Evolutionary conservation across 2,113 vertebrate genomes (phyloP).

Genomic region (Oxyura jamaicensis): DNA sequence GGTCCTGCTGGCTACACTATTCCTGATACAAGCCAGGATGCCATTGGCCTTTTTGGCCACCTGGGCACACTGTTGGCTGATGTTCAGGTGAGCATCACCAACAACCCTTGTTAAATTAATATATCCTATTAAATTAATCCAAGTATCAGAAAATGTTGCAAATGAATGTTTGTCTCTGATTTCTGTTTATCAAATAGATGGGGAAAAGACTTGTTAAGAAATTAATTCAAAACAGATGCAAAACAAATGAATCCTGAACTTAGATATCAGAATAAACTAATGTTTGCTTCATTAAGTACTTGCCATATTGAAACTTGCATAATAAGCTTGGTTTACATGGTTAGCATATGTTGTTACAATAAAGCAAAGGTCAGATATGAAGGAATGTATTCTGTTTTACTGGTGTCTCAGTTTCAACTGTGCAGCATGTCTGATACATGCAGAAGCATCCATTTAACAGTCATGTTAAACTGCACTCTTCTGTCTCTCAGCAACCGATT

Average conservation of each 20-base stretch:
- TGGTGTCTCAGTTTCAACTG: constrained; percentile 16
- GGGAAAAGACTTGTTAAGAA: neutral
- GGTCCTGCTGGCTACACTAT: no score
- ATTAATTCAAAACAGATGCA: neutral
- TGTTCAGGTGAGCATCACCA: no score
- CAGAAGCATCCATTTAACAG: constrained; percentile 16
- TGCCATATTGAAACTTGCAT: neutral
- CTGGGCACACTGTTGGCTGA: no score
- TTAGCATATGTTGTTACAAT: neutral
- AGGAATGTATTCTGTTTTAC: neutral
- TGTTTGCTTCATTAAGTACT: neutral
- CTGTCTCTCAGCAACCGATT: constrained; percentile 40
- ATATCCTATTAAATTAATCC: neutral
- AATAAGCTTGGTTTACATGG: neutral
- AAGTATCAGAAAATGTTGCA: neutral
- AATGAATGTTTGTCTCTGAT: neutral
- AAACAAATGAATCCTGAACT: neutral
- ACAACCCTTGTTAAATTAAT: no score
- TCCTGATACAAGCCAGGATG: no score
- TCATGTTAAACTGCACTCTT: constrained; percentile 39
- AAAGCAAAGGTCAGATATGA: neutral
- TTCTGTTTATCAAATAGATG: neutral
- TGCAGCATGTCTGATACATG: neutral
- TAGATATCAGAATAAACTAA: neutral
- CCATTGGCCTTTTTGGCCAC: no score